These are phyloP conservation scores for Uloborus plumipes DNA, from an alignment of 2,888 invertebrate species.

Conservation along the genomic window DNA sequence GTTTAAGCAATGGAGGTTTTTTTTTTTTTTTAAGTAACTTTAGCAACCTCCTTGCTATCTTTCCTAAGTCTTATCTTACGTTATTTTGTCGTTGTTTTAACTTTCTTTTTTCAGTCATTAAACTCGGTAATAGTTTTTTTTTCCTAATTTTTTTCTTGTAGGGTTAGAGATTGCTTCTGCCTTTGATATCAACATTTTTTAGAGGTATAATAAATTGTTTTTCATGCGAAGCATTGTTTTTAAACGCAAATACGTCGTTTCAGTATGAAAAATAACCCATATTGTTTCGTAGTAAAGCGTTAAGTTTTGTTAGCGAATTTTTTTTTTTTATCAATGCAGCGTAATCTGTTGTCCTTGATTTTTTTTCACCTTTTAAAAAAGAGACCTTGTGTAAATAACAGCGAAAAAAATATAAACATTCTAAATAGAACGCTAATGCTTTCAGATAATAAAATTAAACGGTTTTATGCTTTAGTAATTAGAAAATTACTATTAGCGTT, in stretches of 20 bases:
- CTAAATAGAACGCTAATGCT: no score
- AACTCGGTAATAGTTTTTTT: conserved; percentile 51
- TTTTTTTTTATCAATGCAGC: neutral
- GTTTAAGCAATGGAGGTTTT: conserved; percentile 10
- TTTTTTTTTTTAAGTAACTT: conserved; percentile 29
- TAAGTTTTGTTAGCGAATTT: conserved; percentile 12
- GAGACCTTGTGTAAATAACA: no score
- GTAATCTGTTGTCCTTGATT: no score
- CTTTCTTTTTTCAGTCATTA: conserved; percentile 52
- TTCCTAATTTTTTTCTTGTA: neutral
- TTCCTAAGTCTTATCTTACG: conserved; percentile 43
- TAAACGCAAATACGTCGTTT: conserved; percentile 42
- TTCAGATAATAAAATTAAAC: no score
- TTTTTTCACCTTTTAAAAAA: no score
- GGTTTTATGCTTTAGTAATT: no score
- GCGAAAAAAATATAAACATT: no score
- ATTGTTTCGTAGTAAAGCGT: conserved; percentile 25
- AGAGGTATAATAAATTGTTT: conserved; percentile 52
- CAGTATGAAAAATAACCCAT: conserved; percentile 45
- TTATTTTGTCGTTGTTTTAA: conserved; percentile 40
- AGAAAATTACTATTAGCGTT: no score
- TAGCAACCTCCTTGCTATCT: conserved; percentile 31
- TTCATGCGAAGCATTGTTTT: conserved; percentile 38
- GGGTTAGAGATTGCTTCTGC: conserved; percentile 40
- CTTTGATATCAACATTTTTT: conserved; percentile 51